These are phyloP conservation scores for Phocides pigmalion DNA, from an alignment of 1,140 invertebrate genomes.

Conservation along the genomic window DNA sequence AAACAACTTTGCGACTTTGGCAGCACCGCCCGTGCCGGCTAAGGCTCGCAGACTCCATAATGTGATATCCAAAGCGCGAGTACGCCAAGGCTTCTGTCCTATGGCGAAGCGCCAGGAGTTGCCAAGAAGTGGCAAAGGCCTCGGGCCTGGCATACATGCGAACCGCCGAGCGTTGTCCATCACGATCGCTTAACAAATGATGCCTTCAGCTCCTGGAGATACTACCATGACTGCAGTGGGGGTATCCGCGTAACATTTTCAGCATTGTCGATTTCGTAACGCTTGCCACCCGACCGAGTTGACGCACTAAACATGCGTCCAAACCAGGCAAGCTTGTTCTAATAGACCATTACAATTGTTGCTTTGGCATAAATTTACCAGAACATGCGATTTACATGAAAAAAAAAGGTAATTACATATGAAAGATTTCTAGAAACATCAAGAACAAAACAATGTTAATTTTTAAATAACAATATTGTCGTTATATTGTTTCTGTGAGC, in stretches of 20 bases:
- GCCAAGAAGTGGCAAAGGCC: constrained; percentile 89
- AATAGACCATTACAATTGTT: neutral
- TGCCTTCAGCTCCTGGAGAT: constrained; percentile 53
- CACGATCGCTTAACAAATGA: constrained; percentile 59
- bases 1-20: constrained; percentile 89
- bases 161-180: constrained; percentile 85
- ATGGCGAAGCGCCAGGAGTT: constrained; percentile 92
- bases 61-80: constrained; percentile 63
- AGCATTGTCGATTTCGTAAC: constrained; percentile 61
- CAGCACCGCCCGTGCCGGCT: constrained; percentile 86
- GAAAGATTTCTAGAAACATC: neutral
- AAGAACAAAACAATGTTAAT: no score
- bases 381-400: neutral
- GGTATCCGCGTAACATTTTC: constrained; percentile 68
- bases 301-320: constrained; percentile 46
- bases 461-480: no score
- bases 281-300: constrained; percentile 47
- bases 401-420: neutral
- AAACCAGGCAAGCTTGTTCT: constrained; percentile 23
- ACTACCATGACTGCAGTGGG: constrained; percentile 54
- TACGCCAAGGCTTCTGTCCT: constrained; percentile 68
- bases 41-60: constrained; percentile 67
- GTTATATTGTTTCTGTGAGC: no score
- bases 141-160: constrained; percentile 89
- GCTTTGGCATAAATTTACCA: neutral